phyloP scores from a whole-genome alignment of 2,113 vertebrate species.

The Brachirus orientalis region DNA sequence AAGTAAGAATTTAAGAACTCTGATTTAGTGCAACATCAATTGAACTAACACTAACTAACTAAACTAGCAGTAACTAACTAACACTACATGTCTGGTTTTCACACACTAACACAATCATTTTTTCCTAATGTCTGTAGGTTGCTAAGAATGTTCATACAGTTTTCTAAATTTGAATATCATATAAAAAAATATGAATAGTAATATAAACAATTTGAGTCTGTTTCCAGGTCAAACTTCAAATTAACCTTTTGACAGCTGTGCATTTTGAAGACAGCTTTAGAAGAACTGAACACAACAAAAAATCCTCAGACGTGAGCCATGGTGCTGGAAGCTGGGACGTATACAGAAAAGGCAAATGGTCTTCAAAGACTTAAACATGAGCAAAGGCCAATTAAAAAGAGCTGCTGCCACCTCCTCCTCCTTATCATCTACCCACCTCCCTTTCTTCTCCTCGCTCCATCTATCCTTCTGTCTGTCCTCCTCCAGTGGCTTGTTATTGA shows the following conservation, averaged over 20 bases:
- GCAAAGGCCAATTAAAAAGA: constrained; percentile 88
- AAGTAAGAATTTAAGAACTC: no score
- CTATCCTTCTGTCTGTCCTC: constrained; percentile 69
- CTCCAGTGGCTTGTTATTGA: constrained; percentile 89
- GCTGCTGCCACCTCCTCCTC: constrained; percentile 58
- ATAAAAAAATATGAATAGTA: no score
- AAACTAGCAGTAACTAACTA: no score
- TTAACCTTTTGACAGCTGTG: background rate
- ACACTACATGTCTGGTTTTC: no score
- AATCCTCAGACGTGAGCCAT: constrained; percentile 39
- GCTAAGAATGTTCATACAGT: no score
- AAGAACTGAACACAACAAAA: constrained; percentile 39
- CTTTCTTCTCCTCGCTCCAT: constrained; percentile 34
- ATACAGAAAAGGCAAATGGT: constrained; percentile 68
- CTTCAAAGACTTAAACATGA: constrained; percentile 80
- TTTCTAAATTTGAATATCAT: constrained; percentile 8
- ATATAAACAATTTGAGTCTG: constrained; percentile 1
- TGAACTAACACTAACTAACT: no score
- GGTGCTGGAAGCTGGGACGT: constrained; percentile 36
- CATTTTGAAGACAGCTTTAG: constrained; percentile 29
- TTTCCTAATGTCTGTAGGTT: no score
- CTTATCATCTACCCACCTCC: constrained; percentile 34
- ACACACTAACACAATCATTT: no score
- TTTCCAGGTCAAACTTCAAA: constrained; percentile 47
- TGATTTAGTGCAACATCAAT: no score